A percentile compares a stretch with the other conserved stretches of the same genome.
Evolutionary conservation across 2,113 vertebrate species (phyloP).

Genomic region (Irena cyanogastra): DNA sequence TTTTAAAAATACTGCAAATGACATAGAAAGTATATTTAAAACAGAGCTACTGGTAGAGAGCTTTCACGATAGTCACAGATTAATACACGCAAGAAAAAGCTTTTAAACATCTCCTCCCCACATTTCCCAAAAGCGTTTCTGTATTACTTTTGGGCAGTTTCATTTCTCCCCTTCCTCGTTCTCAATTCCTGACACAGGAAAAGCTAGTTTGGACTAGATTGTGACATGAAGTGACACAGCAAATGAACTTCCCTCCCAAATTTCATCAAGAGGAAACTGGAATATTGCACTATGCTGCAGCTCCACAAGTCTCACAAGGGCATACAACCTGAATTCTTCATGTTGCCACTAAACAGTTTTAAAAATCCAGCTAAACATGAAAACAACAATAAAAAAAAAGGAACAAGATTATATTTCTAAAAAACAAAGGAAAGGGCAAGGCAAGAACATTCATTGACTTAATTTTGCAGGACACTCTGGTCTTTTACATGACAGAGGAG

Average conservation of each 20-base stretch:
- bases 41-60: background rate
- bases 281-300: background rate
- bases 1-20: background rate
- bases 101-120: background rate
- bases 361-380: background rate
- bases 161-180: background rate
- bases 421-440: background rate
- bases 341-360: background rate
- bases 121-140: background rate
- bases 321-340: background rate
- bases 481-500: background rate
- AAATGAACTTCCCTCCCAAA: constrained; percentile 14
- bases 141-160: background rate
- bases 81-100: background rate
- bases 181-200: background rate
- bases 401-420: background rate
- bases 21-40: background rate
- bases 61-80: background rate
- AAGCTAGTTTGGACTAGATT: background rate
- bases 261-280: background rate
- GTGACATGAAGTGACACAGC: constrained; percentile 36
- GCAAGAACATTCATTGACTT: fast-evolving
- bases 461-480: background rate
- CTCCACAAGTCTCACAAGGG: background rate
- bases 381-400: background rate